These are phyloP conservation scores for Arnoldichthys spilopterus DNA, from an alignment of 2,797 vertebrate genomes.

Conservation along the genomic window DNA sequence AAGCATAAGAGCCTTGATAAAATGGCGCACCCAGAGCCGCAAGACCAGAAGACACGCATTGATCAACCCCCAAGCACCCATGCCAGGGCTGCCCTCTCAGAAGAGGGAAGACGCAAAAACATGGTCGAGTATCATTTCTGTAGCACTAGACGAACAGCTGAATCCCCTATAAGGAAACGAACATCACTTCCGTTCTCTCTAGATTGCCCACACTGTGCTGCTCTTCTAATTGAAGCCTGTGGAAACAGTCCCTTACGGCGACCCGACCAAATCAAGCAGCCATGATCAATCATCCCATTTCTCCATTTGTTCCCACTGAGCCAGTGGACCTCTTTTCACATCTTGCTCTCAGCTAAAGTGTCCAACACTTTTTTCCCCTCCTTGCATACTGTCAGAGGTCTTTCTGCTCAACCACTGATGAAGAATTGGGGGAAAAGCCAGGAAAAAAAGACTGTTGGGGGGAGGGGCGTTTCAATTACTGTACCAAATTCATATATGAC, in stretches of 20 bases:
- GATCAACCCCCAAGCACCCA: not conserved
- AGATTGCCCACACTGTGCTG: constrained; percentile 58
- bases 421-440: constrained; percentile 30
- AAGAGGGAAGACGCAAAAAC: not conserved
- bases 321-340: constrained; percentile 55
- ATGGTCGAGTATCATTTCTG: not conserved
- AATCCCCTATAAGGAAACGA: constrained; percentile 58
- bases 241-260: constrained; percentile 64
- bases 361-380: not conserved
- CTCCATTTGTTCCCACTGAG: constrained; percentile 68
- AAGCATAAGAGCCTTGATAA: constrained; percentile 45
- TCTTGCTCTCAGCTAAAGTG: not conserved
- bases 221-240: constrained; percentile 65
- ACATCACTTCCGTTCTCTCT: constrained; percentile 57
- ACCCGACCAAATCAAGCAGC: constrained; percentile 75
- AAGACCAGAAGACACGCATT: constrained; percentile 30
- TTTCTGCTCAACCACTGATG: constrained; percentile 60
- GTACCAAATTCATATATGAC: constrained; percentile 72
- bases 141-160: too few relatives aligned
- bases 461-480: constrained; percentile 76
- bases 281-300: constrained; percentile 77
- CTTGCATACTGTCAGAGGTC: constrained; percentile 44
- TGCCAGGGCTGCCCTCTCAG: not conserved
- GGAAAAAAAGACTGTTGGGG: constrained; percentile 63
- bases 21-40: constrained; percentile 13